These are phyloP conservation scores for Thelaira solivaga DNA, from an alignment of 2,888 invertebrate genomes.

Conservation along the genomic window DNA sequence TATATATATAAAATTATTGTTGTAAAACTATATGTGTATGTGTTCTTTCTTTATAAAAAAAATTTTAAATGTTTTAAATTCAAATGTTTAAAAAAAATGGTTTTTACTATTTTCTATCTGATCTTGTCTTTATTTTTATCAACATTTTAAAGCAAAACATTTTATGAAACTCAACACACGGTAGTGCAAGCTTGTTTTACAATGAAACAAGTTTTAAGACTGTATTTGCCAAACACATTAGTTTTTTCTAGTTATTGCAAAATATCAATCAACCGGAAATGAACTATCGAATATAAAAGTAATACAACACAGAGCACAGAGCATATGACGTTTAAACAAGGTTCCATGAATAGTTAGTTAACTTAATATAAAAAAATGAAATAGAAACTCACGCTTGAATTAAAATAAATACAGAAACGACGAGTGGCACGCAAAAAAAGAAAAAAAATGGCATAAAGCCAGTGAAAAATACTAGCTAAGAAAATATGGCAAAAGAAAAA, in stretches of 20 bases:
- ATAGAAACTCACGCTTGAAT: slow-evolving; percentile 62
- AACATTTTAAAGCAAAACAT: background rate
- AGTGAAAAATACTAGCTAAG: background rate
- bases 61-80: too few species aligned
- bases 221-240: slow-evolving; percentile 3
- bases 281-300: slow-evolving; percentile 13
- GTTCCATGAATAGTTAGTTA: slow-evolving; percentile 54
- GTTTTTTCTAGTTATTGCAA: background rate
- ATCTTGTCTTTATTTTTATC: background rate
- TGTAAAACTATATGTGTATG: too few species aligned
- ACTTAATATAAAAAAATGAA: slow-evolving; percentile 57
- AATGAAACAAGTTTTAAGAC: background rate
- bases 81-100: too few species aligned
- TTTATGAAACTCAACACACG: background rate
- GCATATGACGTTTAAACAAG: background rate
- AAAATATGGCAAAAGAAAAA: slow-evolving; percentile 9
- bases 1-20: too few species aligned
- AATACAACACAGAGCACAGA: slow-evolving; percentile 25
- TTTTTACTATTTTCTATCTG: too few species aligned
- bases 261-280: slow-evolving; percentile 26
- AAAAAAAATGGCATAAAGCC: slow-evolving; percentile 12
- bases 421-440: background rate
- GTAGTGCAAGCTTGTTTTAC: background rate
- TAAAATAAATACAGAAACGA: slow-evolving; percentile 51
- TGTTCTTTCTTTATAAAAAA: too few species aligned